Percentiles rank a stretch among this genome's conserved stretches.
phyloP scores from a whole-genome alignment of 2,113 vertebrate species.

The Archilochus colubris region DNA sequence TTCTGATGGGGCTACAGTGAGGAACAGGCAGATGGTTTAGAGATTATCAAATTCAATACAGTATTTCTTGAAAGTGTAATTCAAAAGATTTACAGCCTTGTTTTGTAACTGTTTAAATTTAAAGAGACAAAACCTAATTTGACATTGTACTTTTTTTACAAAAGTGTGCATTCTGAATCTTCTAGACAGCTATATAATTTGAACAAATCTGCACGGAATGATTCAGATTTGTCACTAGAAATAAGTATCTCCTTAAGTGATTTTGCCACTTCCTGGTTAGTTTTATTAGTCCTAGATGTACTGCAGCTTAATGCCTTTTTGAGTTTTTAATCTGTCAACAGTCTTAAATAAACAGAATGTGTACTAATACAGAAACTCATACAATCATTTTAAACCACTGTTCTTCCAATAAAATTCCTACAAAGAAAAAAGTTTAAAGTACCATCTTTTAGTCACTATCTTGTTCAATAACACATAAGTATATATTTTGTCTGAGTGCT shows the following conservation, averaged over 20 bases:
- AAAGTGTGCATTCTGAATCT: conserved; percentile 27
- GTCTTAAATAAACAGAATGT: not conserved
- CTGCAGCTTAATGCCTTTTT: not conserved
- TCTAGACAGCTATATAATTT: conserved; percentile 27
- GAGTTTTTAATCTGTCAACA: not conserved
- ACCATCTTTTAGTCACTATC: not conserved
- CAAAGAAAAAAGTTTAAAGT: not conserved
- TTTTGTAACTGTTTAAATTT: conserved; percentile 33
- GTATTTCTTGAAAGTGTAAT: not conserved
- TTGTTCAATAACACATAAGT: not conserved
- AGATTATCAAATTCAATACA: not conserved
- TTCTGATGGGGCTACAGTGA: not conserved
- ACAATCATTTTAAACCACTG: not conserved
- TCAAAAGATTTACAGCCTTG: not conserved
- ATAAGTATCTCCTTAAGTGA: not conserved
- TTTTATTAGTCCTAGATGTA: not conserved
- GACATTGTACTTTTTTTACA: conserved; percentile 25
- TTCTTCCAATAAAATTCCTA: not conserved
- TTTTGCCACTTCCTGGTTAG: not conserved
- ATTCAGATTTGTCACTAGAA: conserved; percentile 9
- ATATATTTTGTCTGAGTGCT: not conserved
- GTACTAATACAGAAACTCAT: not conserved
- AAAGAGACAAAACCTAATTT: conserved; percentile 51
- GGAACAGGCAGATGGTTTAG: not conserved
- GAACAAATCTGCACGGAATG: conserved; percentile 28